Conservation (phyloP, 2,888 invertebrate species). For the Hydraecia micacea region DNA sequence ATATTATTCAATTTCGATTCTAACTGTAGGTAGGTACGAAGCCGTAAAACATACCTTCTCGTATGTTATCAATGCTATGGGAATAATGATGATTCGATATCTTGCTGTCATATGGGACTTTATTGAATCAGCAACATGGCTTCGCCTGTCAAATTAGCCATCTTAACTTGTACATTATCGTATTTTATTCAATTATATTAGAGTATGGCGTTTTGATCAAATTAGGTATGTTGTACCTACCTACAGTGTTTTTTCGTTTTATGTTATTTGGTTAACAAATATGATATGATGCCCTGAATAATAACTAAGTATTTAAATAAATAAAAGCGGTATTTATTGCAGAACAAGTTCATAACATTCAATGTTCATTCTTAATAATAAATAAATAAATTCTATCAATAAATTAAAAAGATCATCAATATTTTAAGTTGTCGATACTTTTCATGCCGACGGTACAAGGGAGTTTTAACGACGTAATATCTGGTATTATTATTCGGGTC, state of each 20-base stretch:
- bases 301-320: too few species aligned
- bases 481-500: too few species aligned
- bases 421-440: too few species aligned
- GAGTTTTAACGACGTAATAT: too few species aligned
- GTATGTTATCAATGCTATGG: background rate
- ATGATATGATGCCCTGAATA: too few species aligned
- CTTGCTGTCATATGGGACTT: conserved; percentile 13
- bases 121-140: conserved; percentile 45
- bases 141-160: conserved; percentile 39
- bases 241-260: background rate
- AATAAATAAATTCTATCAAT: too few species aligned
- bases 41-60: conserved; percentile 3
- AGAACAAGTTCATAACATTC: too few species aligned
- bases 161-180: conserved; percentile 10
- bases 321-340: too few species aligned
- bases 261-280: background rate
- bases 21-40: background rate
- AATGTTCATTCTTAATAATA: too few species aligned
- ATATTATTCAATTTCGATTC: background rate
- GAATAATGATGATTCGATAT: conserved; percentile 12
- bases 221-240: background rate
- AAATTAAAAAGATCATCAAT: too few species aligned
- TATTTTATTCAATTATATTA: conserved; percentile 31
- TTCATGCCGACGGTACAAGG: too few species aligned
- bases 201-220: conserved; percentile 8